Evolutionary conservation across 2,888 invertebrate genomes (phyloP), one percentile per base, ranked within the genome.

Genomic region (Candidula unifasciata): DNA sequence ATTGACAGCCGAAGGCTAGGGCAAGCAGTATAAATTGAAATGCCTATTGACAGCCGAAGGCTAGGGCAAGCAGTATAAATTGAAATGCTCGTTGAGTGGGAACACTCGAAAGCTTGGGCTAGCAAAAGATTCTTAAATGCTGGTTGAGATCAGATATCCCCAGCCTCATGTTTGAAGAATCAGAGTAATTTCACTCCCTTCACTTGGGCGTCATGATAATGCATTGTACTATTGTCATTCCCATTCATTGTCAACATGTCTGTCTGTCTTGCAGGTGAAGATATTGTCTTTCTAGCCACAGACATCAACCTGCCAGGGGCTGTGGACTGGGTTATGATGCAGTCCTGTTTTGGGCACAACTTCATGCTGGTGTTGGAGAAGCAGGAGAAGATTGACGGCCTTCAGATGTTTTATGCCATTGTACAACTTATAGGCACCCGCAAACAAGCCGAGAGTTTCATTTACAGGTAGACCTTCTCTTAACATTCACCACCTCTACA

Each of bases 311-410:
- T 99, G 89, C 99, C 99, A 13, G 99, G 99, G 86, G 99, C 99
- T 57, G 99, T 99, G 18, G 99, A 99, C 94, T 99, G 99, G 99
- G 95, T 95, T 3, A 99, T 99, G 99, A 99, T 99, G 99, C 99
- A 99, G 94, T 98, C 98, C 44, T 99, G 99, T 94, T 99, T 99
- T 94, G 98, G 98, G 83, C 98, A 98, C 93, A 98, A 99, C 94
- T 99, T 99, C 93, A 99, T 99, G 99, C 95, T 99, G 89, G 99
- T 99, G 64, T 95, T 99, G 80, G 99, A 99, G 93, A 99, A 99
- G 93, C 94, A 94, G 85, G 94, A 94, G 87, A 99, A 99, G 93
- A 97, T 96, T 94, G 98, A 99, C 95, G 98, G 93, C n/a, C 92
- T 93, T 68, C 94, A 95, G 87, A 93, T 93, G 92, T 95, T 95